Evolutionary conservation across 2,113 vertebrate species (phyloP), one percentile per base, ranked within the genome.

Genomic region (Dipodomys merriami): DNA sequence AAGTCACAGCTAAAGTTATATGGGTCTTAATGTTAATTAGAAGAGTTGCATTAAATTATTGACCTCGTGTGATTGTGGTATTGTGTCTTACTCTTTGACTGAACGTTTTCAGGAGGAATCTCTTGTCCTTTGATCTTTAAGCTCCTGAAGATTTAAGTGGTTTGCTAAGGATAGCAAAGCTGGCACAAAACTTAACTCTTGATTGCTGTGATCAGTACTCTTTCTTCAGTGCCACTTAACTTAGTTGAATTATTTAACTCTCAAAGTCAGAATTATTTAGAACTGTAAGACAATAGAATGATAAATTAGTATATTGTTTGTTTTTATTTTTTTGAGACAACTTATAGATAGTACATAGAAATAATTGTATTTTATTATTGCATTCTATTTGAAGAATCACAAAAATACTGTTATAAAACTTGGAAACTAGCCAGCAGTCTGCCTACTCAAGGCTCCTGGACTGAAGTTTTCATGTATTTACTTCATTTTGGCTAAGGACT

Each of bases 201-300:
- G 84, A 67, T 77, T 76, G 86, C 89, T 78, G 57, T 27, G 19
- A 19, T 79, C 39, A 77, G 49, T 76, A 79, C 22, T 81, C 15
- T 88, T 86, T 95, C 15, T 39, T 79, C 57, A 53, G 1, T 68
- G 79, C n/a, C 73, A 46, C 19, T 88, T 93, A 73, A 6, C 10
- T 25, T 78, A 71, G 49, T 69, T 88, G 49, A 85, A 71, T 87
- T 92, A 89, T 86, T 94, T 81, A 65, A 53, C 64, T n/a, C 25
- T 64, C 18, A 82, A 93, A 91, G 33, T 46, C 46, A 91, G 10
- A 49, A 73, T 74, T 72, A 35, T 65, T 80, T 93, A 85, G 35
- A 77, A 84, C 77, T 84, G 3, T 60, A 60, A 78, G 60, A 22
- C 29, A 19, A 30, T 57, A 65, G 39, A 88, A 35, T 72, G 67